Base-by-base conservation (phyloP, 2,888 invertebrate genomes). In the Lithophane semibrunnea region DNA sequence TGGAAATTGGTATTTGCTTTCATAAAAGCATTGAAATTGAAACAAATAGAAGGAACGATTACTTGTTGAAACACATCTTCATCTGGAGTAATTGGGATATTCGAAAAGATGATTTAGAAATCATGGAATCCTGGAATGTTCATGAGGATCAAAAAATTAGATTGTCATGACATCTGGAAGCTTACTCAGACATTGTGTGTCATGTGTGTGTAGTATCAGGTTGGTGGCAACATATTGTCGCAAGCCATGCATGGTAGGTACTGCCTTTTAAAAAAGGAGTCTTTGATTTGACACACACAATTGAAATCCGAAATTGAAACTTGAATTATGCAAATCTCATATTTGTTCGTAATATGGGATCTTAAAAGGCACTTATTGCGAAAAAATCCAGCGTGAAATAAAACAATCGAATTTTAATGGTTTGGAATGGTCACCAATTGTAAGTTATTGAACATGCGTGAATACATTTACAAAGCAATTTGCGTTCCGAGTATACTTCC, bases 391-490 rank as follows among this genome's bases (percentile, higher is more conserved):
- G 86, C 86, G 84, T 87, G 82, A 86, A 88, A 87, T 88, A 84
- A 87, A 85, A 87, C 81, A 88, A 87, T 79, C 78, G 68, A 82
- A 86, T 86, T 84, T 80, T 80, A 85, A 88, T 88, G 80, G 78
- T 79, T 80, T 79, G 79, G 73, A 87, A 86, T 86, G 82, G 84
- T 86, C 71, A 88, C 86, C 81, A 84, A 87, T 84, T 75, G 78
- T 63, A 79, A 83, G 87, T 88, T 84, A 87, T 88, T 84, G 84
- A 82, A 85, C 82, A 84, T 86, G 87, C 84, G 77, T 88, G 78
- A 82, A 78, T 79, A 88, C 82, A 87, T 88, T 83, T 86, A 88
- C 82, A 87, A 82, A 65, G 78, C 82, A 85, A 88, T 88, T 88
- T 88, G 68, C 79, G 77, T 86, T 86, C 52, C 47, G 65, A 75